Percentiles rank a stretch among this genome's conserved stretches.
Conservation (phyloP, 2,113 vertebrate species). For the Sterna hirundo region DNA sequence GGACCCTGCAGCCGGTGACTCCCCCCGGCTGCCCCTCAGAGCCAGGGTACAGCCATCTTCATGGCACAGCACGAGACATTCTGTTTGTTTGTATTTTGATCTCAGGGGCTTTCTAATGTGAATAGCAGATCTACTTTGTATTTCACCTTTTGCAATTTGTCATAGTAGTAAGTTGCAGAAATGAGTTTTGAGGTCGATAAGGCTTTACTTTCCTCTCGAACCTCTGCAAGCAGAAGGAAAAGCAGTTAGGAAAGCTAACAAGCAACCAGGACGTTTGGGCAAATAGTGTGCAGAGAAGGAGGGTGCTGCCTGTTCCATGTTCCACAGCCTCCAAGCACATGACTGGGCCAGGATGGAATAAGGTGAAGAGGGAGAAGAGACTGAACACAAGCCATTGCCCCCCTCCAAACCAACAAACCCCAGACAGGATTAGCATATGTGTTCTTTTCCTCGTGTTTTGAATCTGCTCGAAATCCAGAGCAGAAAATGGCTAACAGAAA, state of each 20-base stretch:
- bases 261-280: neutral
- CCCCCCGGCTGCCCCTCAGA: neutral
- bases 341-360: neutral
- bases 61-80: neutral
- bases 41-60: too few relatives aligned
- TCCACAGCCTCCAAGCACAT: neutral
- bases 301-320: neutral
- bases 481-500: neutral
- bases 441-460: neutral
- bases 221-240: neutral
- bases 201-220: neutral
- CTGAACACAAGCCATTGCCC: rapidly evolving
- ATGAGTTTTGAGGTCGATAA: neutral
- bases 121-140: neutral
- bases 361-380: neutral
- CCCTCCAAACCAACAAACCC: neutral
- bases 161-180: neutral
- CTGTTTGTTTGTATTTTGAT: neutral
- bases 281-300: neutral
- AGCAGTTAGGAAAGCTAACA: neutral
- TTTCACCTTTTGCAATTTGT: neutral
- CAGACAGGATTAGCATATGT: neutral
- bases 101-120: neutral
- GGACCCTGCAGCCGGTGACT: neutral
- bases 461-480: neutral